Evolutionary conservation across 2,888 invertebrate species (phyloP), one percentile per base, ranked within the genome.

Genomic region (Epistrophella euchroma): DNA sequence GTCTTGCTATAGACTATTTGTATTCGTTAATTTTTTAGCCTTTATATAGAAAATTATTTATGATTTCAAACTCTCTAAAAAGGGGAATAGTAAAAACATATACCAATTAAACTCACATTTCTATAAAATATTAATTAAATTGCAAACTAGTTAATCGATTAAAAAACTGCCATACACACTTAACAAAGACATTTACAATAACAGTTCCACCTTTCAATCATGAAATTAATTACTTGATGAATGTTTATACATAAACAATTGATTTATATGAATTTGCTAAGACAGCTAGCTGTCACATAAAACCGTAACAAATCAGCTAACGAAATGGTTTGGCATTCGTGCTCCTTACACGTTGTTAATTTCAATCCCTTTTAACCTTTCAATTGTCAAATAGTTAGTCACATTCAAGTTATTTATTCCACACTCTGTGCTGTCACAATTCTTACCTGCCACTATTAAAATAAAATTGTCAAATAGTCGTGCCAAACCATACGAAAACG

Each of bases 381-480:
- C 10, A 47, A 37, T 22, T 64, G 55, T 47, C 70, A 58, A 17
- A 28, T 37, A 28, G 40, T 78, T 52, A 78, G 72, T 56, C 66
- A 28, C 50, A 58, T 32, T 68, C 50, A 52, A 60, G 82, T 28
- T 58, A 13, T 47, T 19, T 58, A 70, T 70, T 40, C 19, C 25
- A 13, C 32, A 0, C 9, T 11, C 40, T 22, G 3, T 4, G 43
- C 19, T 7, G 9, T 13, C 15, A 60, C 13, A 22, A 58, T 19
- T 22, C 37, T 25, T 9, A 17, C 5, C 28, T 45, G 81, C 62
- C 72, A 73, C 72, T 77, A 68, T 73, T 43, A 19, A 70, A 70
- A 73, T 77, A 55, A 81, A 56, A 68, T 37, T 72, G 80, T 76
- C 84, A 84, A 75, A 74, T 37, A 71, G 55, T 81, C 76, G 76